These are phyloP conservation scores for Branchipolynoe longqiensis DNA, from an alignment of 2,888 invertebrate species.

Conservation along the genomic window DNA sequence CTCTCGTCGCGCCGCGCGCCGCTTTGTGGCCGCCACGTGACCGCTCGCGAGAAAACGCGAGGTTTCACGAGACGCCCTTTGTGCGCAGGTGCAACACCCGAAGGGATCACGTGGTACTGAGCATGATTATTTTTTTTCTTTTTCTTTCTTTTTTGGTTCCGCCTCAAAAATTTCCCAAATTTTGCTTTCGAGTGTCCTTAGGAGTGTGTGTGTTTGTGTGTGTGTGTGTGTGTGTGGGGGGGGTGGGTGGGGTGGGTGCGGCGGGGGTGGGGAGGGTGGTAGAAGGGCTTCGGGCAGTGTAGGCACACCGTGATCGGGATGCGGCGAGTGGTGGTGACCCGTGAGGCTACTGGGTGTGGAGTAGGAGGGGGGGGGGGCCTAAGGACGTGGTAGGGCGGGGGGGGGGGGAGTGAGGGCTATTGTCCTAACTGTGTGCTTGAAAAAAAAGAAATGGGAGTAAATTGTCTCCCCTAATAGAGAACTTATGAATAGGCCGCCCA, in stretches of 20 bases:
- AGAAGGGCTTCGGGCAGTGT: not conserved
- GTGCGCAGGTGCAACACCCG: slow-evolving; percentile 52
- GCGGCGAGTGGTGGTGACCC: not conserved
- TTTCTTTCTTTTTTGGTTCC: not conserved
- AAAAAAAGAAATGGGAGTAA: not conserved
- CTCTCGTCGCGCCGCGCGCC: not conserved
- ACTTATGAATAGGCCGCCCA: no score
- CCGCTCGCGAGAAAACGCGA: slow-evolving; percentile 18
- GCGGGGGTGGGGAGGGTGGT: not conserved
- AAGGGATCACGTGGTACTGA: slow-evolving; percentile 41
- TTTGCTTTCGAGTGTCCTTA: no score
- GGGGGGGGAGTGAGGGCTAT: not conserved
- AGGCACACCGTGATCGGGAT: not conserved
- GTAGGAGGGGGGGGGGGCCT: not conserved
- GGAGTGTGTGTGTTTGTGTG: no score
- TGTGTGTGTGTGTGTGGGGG: no score
- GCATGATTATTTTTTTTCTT: slow-evolving; percentile 24
- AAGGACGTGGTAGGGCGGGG: not conserved
- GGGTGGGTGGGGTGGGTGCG: not conserved
- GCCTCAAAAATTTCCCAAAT: no score
- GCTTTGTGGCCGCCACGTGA: slow-evolving; percentile 35
- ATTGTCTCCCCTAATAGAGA: no score
- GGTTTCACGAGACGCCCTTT: slow-evolving; percentile 7
- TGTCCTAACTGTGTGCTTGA: not conserved
- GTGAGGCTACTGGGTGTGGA: not conserved